Percentiles rank a stretch among this genome's conserved stretches.
phyloP scores from a whole-genome alignment of 92 coral and sea anemone genomes.

The Hydrozoanthus gracilis region DNA sequence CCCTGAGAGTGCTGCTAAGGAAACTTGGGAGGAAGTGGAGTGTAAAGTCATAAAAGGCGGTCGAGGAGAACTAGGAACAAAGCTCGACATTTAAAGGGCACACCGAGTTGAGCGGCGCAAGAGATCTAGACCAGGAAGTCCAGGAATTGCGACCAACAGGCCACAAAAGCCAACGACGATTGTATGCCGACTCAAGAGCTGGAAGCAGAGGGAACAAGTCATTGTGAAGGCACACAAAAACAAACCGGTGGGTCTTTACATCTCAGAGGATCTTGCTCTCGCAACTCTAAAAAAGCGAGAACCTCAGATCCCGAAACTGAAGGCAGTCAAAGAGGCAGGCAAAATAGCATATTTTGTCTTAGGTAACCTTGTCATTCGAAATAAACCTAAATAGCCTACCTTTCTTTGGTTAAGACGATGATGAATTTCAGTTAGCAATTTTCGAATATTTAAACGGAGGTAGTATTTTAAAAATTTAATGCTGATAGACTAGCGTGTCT shows the following conservation, averaged over 20 bases:
- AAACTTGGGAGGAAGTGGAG: too few relatives aligned
- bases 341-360: background rate
- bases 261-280: background rate
- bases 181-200: background rate
- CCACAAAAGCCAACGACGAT: background rate
- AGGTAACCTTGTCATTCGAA: background rate
- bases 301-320: background rate
- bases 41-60: too few relatives aligned
- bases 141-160: background rate
- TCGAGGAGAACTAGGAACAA: too few relatives aligned
- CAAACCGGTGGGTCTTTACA: background rate
- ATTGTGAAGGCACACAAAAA: background rate
- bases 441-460: too few relatives aligned
- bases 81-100: background rate
- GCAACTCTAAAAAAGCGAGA: background rate
- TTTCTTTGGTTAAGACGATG: too few relatives aligned
- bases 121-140: background rate
- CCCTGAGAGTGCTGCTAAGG: too few relatives aligned
- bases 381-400: too few relatives aligned
- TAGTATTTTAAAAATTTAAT: too few relatives aligned
- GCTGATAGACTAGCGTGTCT: too few relatives aligned
- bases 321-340: background rate
- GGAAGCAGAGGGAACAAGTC: background rate
- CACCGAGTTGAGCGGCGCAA: background rate
- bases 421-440: too few relatives aligned